These are phyloP conservation scores for Platygyra sinensis DNA, from an alignment of 64 coral and sea anemone species.

Conservation along the genomic window DNA sequence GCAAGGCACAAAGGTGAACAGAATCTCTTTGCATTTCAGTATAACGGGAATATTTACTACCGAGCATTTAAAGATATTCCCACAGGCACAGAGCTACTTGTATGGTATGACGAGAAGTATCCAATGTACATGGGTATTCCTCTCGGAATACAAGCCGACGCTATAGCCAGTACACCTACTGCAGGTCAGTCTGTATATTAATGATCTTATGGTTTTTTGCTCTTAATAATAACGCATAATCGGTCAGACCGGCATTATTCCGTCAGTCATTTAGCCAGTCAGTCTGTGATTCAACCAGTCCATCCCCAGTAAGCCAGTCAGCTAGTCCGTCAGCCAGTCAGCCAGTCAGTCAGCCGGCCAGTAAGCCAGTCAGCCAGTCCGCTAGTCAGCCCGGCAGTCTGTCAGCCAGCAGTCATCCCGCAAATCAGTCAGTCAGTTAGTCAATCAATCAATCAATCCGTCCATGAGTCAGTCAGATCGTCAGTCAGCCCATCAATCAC, in stretches of 20 bases:
- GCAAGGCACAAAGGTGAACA: slow-evolving; percentile 65
- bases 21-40: slow-evolving; percentile 73
- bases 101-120: slow-evolving; percentile 86
- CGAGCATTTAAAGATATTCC: slow-evolving; percentile 73
- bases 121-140: slow-evolving; percentile 75
- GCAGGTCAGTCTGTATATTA: not conserved
- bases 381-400: not conserved
- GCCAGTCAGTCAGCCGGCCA: not conserved
- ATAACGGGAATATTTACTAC: slow-evolving; percentile 75
- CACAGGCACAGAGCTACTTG: slow-evolving; percentile 62
- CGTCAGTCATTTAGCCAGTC: not conserved
- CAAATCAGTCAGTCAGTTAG: not conserved
- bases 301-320: not conserved
- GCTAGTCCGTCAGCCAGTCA: not conserved
- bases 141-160: slow-evolving; percentile 34
- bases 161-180: not conserved
- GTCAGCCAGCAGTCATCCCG: not conserved
- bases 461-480: not conserved
- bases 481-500: not conserved
- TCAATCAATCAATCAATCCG: not conserved
- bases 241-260: too few species aligned
- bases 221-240: too few species aligned
- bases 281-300: not conserved
- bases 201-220: too few species aligned
- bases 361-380: not conserved